These are phyloP conservation scores for Macropodus opercularis DNA, from an alignment of 2,797 vertebrate genomes.

Conservation along the genomic window DNA sequence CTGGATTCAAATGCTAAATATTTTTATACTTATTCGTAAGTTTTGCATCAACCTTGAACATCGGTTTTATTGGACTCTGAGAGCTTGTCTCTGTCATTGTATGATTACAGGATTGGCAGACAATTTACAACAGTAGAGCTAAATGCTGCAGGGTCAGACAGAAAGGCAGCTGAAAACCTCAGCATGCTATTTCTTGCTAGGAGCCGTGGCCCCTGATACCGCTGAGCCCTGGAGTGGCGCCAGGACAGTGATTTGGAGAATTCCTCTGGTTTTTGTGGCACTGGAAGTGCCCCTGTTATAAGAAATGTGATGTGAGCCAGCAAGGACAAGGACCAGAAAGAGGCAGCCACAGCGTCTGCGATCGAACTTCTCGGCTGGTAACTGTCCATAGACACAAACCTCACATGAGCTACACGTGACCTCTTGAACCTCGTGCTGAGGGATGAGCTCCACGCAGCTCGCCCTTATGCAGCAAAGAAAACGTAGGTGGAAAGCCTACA, in stretches of 20 bases:
- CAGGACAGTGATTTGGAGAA: constrained; percentile 78
- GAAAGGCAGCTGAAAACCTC: constrained; percentile 67
- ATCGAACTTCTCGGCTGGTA: constrained; percentile 52
- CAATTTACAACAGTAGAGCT: constrained; percentile 53
- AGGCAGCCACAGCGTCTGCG: constrained; percentile 38
- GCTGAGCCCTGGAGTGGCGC: constrained; percentile 66
- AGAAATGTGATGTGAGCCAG: constrained; percentile 59
- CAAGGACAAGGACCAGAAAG: constrained; percentile 52
- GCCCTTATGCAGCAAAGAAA: constrained; percentile 8
- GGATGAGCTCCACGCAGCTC: constrained; percentile 5
- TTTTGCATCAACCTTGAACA: constrained; percentile 26
- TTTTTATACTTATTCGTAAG: constrained; percentile 8
- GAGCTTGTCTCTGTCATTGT: constrained; percentile 34
- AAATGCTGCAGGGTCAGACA: constrained; percentile 53
- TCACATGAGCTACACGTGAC: constrained; percentile 28
- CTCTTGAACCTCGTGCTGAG: constrained; percentile 41
- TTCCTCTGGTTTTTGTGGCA: constrained; percentile 71
- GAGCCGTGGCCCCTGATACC: constrained; percentile 56
- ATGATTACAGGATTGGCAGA: constrained; percentile 60
- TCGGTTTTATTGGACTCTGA: constrained; percentile 14
- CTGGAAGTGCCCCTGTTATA: constrained; percentile 55
- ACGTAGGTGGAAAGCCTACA: neutral
- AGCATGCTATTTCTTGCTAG: constrained; percentile 72
- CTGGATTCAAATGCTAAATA: neutral
- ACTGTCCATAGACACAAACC: constrained; percentile 51